Base-by-base conservation (phyloP, 2,113 vertebrate genomes). In the Cyprinodon brontotheroides region DNA sequence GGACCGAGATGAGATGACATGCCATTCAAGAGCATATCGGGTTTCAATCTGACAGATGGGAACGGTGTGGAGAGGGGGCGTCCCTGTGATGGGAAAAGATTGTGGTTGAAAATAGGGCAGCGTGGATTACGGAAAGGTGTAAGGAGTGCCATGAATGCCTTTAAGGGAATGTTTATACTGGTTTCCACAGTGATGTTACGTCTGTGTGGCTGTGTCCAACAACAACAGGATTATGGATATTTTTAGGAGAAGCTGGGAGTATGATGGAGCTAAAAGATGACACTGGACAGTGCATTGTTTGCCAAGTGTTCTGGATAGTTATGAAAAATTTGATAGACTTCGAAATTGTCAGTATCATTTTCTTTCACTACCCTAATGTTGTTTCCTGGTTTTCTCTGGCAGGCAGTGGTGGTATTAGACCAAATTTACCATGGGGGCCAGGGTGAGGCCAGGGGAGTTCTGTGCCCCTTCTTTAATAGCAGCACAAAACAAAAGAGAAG, bases 11-110 rank as follows among this genome's bases (percentile, higher is more conserved):
- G 76, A 83, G 61, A 73, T 53, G 78, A 73, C 78, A 77, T n/a
- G 47, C 70, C 68, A 53, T 72, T 86, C 71, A 39, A 79, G 81
- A 80, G 81, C 78, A 70, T 77, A 86, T 91, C 85, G 67, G 70
- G 82, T 87, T 85, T 90, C 83, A 41, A 4, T 79, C 65, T 77
- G 84, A 82, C 85, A 84, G 81, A 85, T 83, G 70, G 75, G 72
- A 83, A 41, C 79, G 10, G 61, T 11, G 80, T 47, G 40, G 68
- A 53, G 77, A 77, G 72, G 68, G 29, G 41, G 17, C 71, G 40
- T 69, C 57, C 45, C 22, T 78, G 39, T 66, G 83, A 84, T 68
- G 79, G 20, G 81, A 73, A 72, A 74, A 83, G 78, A 87, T 75
- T 78, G 83, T 8, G 78, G 69, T 69, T 64, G 81, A 85, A 87